phyloP scores from a whole-genome alignment of 2,888 invertebrate species.

The Rhagophthalmus giganteus region DNA sequence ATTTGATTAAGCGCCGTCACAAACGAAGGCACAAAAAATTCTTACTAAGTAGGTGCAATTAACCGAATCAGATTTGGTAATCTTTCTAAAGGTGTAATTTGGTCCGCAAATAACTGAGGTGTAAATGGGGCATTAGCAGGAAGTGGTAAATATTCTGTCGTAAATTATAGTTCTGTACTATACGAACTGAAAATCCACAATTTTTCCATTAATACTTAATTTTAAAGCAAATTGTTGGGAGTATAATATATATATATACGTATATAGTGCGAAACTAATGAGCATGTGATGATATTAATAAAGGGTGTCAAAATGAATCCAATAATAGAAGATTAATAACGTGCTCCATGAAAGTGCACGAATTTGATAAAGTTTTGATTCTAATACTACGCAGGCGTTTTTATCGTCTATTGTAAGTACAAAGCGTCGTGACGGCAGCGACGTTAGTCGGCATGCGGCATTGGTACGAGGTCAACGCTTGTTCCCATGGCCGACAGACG shows the following conservation, averaged over 20 bases:
- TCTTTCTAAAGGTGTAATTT: too few species aligned
- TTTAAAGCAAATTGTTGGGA: too few species aligned
- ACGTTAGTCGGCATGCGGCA: constrained; percentile 33
- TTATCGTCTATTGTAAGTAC: constrained; percentile 23
- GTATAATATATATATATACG: too few species aligned
- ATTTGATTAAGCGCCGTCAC: too few species aligned
- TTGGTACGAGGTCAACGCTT: constrained; percentile 26
- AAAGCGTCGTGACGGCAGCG: constrained; percentile 28
- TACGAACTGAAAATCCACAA: constrained; percentile 7
- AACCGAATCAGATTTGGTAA: too few species aligned
- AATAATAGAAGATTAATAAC: too few species aligned
- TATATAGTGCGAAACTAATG: too few species aligned
- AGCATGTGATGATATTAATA: too few species aligned
- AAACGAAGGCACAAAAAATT: too few species aligned
- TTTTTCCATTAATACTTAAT: too few species aligned
- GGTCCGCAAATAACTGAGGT: constrained; percentile 18
- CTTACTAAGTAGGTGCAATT: too few species aligned
- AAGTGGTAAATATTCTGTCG: constrained; percentile 22
- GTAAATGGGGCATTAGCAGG: constrained; percentile 18
- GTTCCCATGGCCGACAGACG: constrained; percentile 41
- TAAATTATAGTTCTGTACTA: constrained; percentile 14
- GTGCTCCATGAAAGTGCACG: constrained; percentile 23
- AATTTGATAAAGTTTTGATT: constrained; percentile 28
- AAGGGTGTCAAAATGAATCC: too few species aligned
- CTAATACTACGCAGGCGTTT: constrained; percentile 33